Evolutionary conservation across 2,888 invertebrate genomes (phyloP).

Genomic region (Eupithecia subfuscata): DNA sequence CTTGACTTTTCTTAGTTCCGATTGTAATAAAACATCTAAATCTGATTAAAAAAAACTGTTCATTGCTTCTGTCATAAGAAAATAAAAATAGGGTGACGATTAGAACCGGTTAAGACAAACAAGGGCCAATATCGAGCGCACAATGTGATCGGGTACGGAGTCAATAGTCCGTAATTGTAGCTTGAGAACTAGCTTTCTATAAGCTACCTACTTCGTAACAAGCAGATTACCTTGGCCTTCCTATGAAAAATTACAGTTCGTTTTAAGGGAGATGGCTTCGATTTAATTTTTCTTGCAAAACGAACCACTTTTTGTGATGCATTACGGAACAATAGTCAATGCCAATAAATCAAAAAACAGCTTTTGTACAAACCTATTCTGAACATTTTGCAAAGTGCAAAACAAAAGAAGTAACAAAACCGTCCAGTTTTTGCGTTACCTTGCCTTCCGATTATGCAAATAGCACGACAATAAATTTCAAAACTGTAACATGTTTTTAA

Average conservation of each 20-base stretch:
- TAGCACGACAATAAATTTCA: slow-evolving; percentile 74
- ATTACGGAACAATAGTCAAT: slow-evolving; percentile 63
- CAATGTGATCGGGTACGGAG: slow-evolving; percentile 47
- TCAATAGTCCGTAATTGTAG: slow-evolving; percentile 71
- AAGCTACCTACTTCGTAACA: slow-evolving; percentile 58
- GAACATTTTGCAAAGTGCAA: slow-evolving; percentile 68
- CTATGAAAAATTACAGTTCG: slow-evolving; percentile 60
- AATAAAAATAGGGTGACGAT: slow-evolving; percentile 62
- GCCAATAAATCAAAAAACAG: slow-evolving; percentile 78
- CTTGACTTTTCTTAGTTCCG: too few species aligned
- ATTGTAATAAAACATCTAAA: slow-evolving; percentile 1
- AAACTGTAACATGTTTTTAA: slow-evolving; percentile 79
- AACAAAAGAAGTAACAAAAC: slow-evolving; percentile 72
- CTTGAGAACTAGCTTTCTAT: slow-evolving; percentile 72
- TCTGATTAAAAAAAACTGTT: slow-evolving; percentile 48
- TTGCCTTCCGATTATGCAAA: slow-evolving; percentile 81
- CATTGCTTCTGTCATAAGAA: slow-evolving; percentile 51
- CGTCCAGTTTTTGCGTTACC: slow-evolving; percentile 72
- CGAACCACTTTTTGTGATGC: slow-evolving; percentile 58
- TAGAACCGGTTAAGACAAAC: slow-evolving; percentile 61
- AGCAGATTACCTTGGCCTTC: slow-evolving; percentile 72
- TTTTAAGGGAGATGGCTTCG: slow-evolving; percentile 64
- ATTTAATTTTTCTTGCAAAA: slow-evolving; percentile 63
- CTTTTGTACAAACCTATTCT: slow-evolving; percentile 71
- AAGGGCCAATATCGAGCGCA: slow-evolving; percentile 44